These are phyloP conservation scores for Equus quagga DNA, from an alignment of 2,113 vertebrate species.

Conservation along the genomic window DNA sequence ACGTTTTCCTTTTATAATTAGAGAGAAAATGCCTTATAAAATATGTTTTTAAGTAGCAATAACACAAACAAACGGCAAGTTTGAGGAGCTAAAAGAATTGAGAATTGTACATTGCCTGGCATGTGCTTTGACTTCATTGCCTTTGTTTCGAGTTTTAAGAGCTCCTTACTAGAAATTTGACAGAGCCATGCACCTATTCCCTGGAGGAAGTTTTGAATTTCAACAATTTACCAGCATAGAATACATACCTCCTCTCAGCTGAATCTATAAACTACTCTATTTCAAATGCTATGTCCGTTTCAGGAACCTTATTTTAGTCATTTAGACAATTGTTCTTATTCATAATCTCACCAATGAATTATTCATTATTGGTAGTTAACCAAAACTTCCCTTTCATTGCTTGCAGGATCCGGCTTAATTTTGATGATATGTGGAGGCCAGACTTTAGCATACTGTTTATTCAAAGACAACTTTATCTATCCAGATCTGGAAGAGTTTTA, in stretches of 20 bases:
- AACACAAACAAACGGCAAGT: conserved; percentile 23
- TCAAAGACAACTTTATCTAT: conserved; percentile 94
- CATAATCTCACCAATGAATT: conserved; percentile 72
- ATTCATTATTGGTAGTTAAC: conserved; percentile 82
- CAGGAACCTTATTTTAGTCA: conserved; percentile 62
- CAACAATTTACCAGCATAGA: conserved; percentile 44
- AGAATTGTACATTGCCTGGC: background rate
- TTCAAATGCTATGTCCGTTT: conserved; percentile 66
- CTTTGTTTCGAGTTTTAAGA: conserved; percentile 52
- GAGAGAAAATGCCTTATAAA: background rate
- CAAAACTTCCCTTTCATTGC: conserved; percentile 70
- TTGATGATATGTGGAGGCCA: conserved; percentile 95
- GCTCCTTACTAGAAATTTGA: conserved; percentile 51
- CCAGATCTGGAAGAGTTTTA: conserved; percentile 94
- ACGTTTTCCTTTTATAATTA: background rate
- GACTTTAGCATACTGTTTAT: conserved; percentile 92
- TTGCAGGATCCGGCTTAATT: conserved; percentile 91
- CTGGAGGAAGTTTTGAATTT: conserved; percentile 67
- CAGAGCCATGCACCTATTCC: background rate
- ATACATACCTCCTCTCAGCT: conserved; percentile 29
- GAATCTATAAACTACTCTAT: conserved; percentile 60
- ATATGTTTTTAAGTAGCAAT: background rate
- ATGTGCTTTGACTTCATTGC: conserved; percentile 19
- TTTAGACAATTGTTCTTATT: conserved; percentile 68
- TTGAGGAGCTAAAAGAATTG: background rate